phyloP scores from a whole-genome alignment of 2,113 vertebrate species.

The Nycticorax nycticorax region DNA sequence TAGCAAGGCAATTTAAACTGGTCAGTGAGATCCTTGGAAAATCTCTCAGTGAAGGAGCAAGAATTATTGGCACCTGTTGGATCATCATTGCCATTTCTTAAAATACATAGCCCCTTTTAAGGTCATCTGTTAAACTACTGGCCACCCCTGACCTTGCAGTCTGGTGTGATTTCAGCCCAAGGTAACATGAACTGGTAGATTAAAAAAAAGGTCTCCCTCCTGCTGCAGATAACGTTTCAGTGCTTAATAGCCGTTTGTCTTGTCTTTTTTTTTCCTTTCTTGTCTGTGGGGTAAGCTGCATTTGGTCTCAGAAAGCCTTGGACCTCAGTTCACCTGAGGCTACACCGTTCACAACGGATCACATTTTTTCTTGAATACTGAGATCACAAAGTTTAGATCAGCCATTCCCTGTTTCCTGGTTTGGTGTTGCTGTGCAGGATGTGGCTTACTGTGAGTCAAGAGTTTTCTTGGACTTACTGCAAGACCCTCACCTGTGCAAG shows the following conservation, averaged over 20 bases:
- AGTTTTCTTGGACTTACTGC: neutral
- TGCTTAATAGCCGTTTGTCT: neutral
- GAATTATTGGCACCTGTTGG: constrained; percentile 3
- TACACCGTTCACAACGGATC: neutral
- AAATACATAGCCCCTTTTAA: constrained; percentile 38
- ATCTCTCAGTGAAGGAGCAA: neutral
- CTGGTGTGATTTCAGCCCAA: constrained; percentile 8
- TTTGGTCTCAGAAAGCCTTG: neutral
- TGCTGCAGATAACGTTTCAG: neutral
- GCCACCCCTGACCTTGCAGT: neutral
- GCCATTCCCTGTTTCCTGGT: neutral
- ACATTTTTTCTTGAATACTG: neutral
- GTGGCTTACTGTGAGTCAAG: rapidly evolving
- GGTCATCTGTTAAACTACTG: neutral
- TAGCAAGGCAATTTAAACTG: neutral
- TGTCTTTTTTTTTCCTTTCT: neutral
- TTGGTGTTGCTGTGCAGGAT: neutral
- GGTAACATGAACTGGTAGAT: constrained; percentile 20
- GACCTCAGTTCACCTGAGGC: neutral
- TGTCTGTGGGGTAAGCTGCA: neutral
- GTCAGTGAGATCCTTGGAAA: neutral
- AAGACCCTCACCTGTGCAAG: neutral
- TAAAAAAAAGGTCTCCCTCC: neutral
- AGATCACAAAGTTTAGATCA: neutral
- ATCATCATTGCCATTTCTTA: neutral